A percentile compares a stretch with the other conserved stretches of the same genome.
Conservation (phyloP, 2,888 invertebrate genomes). For the Sesia apiformis region DNA sequence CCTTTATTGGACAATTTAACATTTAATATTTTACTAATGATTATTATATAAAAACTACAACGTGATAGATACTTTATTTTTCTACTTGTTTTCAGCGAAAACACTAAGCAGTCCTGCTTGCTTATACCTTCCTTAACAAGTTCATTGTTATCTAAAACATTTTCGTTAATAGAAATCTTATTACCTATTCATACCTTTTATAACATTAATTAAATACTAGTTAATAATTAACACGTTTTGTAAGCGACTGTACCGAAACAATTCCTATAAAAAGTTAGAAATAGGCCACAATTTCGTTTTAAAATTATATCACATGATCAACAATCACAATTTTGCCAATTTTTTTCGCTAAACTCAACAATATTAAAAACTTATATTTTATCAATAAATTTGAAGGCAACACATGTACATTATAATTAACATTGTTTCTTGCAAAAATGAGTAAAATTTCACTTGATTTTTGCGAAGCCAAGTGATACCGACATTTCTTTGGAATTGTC, state of each 20-base stretch:
- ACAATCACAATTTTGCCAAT: constrained; percentile 43
- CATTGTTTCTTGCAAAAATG: too few relatives aligned
- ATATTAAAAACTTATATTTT: too few relatives aligned
- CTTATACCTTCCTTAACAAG: too few relatives aligned
- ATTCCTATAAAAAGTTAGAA: constrained; percentile 21
- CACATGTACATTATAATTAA: too few relatives aligned
- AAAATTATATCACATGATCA: constrained; percentile 51
- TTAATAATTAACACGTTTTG: constrained; percentile 6
- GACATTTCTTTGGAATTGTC: too few relatives aligned
- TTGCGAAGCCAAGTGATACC: too few relatives aligned
- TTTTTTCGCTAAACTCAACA: neutral
- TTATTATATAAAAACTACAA: neutral
- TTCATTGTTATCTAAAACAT: too few relatives aligned
- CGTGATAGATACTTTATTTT: neutral
- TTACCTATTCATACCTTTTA: too few relatives aligned
- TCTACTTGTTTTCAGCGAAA: neutral
- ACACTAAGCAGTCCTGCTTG: neutral
- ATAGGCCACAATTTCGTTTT: constrained; percentile 54
- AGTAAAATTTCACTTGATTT: too few relatives aligned
- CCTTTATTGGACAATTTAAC: constrained; percentile 8
- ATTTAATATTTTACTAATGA: constrained; percentile 7
- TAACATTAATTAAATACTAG: neutral
- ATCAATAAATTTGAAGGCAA: too few relatives aligned
- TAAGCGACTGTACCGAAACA: constrained; percentile 26
- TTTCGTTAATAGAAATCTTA: too few relatives aligned